Conservation (phyloP, 37 sponge, comb jelly and placozoan species). For the Eunapius fragilis region DNA sequence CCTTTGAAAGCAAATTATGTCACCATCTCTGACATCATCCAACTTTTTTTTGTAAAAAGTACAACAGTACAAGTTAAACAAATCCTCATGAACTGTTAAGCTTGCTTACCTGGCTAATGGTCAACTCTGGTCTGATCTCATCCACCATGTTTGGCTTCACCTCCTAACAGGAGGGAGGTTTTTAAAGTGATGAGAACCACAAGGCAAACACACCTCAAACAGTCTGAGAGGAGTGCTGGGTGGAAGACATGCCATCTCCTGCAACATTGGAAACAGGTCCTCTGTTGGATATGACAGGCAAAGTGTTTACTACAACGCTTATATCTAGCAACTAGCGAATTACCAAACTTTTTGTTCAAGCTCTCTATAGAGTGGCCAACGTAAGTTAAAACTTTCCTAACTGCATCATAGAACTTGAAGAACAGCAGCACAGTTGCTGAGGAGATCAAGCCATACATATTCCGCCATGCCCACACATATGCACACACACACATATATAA, state of each 20-base stretch:
- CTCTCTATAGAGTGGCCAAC: conserved; percentile 70
- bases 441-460: too few relatives aligned
- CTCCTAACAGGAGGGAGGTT: conserved; percentile 40
- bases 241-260: conserved; percentile 63
- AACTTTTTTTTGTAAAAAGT: conserved; percentile 30
- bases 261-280: conserved; percentile 64
- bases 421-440: conserved; percentile 81
- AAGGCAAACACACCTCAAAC: conserved; percentile 62
- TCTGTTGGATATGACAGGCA: conserved; percentile 26
- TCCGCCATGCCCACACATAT: background rate
- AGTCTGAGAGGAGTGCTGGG: conserved; percentile 55
- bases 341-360: conserved; percentile 61
- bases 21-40: conserved; percentile 87
- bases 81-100: background rate
- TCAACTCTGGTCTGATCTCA: conserved; percentile 39
- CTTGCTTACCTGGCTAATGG: conserved; percentile 41
- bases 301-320: background rate
- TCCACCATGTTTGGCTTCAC: conserved; percentile 81
- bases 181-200: background rate
- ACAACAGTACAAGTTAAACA: background rate
- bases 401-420: conserved; percentile 88
- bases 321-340: background rate
- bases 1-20: conserved; percentile 91
- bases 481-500: background rate
- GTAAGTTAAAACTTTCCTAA: conserved; percentile 48